Base-by-base conservation (phyloP, 2,113 vertebrate species). In the Emydura subglobosa region DNA sequence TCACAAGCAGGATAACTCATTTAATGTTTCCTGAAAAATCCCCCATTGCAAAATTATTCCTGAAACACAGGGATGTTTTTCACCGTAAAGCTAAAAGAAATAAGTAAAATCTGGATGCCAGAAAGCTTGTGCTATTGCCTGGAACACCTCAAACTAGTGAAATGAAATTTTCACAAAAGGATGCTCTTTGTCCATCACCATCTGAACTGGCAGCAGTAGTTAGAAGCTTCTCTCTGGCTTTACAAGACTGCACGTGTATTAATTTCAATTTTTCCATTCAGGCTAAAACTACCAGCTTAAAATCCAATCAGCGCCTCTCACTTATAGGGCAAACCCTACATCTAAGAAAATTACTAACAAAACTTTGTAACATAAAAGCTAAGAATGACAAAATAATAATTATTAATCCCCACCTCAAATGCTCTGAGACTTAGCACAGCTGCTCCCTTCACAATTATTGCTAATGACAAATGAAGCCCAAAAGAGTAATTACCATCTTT, bases 271-370 rank as follows among this genome's bases (percentile, higher is more conserved):
- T 82, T 72, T 59, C 12, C 25, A 31, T 59, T 29, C 57, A 59
- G 53, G 83, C 65, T 94, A 68, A 55, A n/a, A 68, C 55, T 95
- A 39, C 78, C 61, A 86, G 19, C 27, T 72, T 29, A 89, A 82
- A 92, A 86, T 88, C 74, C 39, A 89, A 11, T 0, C 0, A 9
- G 16, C 29, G 79, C 76, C 89, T 95, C 74, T 55, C 76, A 55
- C 59, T 87, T 94, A 88, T 49, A 87, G 31, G 16, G 88, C 86
- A 8, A 94, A 79, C 54, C 83, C 34, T 54, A 51, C 10, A 47
- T 51, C 21, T 51, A 93, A 95, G 49, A 6, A 83, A 95, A 89
- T 51, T 72, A 95, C 76, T 82, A 94, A 94, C 55, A 92, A 84
- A 94, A 88, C 90, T 79, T 90, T 39, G n/a, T 53, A 95, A 57